These are phyloP conservation scores for Orientallactaga sibirica DNA, from an alignment of 2,797 vertebrate species.

Conservation along the genomic window DNA sequence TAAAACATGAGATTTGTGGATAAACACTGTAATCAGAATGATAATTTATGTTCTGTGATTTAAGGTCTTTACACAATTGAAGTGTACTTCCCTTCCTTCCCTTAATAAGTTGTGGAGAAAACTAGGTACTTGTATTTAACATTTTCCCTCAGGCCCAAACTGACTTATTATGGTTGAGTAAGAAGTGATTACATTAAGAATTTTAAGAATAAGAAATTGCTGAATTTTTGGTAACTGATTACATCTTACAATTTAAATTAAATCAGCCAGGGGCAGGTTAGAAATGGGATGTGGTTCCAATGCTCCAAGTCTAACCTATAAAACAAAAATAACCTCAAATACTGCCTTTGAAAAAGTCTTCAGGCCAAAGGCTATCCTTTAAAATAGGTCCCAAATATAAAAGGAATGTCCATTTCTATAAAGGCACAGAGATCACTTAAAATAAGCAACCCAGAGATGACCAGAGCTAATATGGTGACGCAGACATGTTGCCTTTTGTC, in stretches of 20 bases:
- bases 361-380: slow-evolving; percentile 3
- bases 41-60: background rate
- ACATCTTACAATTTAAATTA: background rate
- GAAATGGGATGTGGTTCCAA: background rate
- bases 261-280: background rate
- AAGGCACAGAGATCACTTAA: background rate
- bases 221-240: background rate
- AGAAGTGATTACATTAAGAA: slow-evolving; percentile 51
- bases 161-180: slow-evolving; percentile 13
- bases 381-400: background rate
- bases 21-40: slow-evolving; percentile 39
- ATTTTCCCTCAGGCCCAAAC: slow-evolving; percentile 52
- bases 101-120: background rate
- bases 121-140: slow-evolving; percentile 50
- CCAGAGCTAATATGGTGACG: background rate
- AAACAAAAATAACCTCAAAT: background rate
- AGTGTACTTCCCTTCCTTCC: background rate
- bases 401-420: background rate
- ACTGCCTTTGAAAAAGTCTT: slow-evolving; percentile 2
- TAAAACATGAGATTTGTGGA: slow-evolving; percentile 50
- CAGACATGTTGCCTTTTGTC: background rate
- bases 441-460: background rate
- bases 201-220: slow-evolving; percentile 34
- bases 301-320: background rate
- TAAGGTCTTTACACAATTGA: background rate